These are phyloP conservation scores for Brachyhypopomus occidentalis DNA, from an alignment of 2,113 vertebrate species.

Conservation along the genomic window DNA sequence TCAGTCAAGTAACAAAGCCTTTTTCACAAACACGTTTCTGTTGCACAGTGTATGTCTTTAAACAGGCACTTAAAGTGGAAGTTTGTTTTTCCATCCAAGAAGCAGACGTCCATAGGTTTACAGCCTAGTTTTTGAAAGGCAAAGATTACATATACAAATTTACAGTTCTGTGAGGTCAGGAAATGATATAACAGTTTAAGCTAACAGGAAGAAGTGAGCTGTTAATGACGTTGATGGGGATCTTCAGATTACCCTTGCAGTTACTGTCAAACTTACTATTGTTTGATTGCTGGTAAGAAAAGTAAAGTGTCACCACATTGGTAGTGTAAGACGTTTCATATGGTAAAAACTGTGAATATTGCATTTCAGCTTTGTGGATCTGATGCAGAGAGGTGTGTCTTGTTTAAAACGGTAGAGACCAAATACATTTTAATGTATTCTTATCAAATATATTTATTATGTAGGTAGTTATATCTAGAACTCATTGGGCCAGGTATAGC, in stretches of 20 bases:
- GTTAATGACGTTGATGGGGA: neutral
- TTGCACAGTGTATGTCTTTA: neutral
- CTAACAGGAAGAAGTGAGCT: neutral
- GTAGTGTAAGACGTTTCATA: neutral
- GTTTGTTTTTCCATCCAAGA: neutral
- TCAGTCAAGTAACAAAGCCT: slow-evolving; percentile 4
- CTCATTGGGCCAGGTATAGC: neutral
- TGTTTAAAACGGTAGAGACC: neutral
- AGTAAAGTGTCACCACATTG: neutral
- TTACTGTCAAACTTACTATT: neutral
- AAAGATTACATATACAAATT: neutral
- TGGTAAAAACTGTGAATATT: slow-evolving; percentile 24
- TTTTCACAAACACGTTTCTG: neutral
- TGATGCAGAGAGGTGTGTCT: too few relatives aligned
- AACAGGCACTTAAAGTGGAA: neutral
- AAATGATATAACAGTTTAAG: neutral
- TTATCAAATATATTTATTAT: slow-evolving; percentile 13
- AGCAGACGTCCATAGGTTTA: neutral
- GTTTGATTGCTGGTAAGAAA: neutral
- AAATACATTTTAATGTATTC: slow-evolving; percentile 24
- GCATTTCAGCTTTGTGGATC: neutral
- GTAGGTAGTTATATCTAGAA: neutral
- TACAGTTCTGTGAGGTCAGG: neutral
- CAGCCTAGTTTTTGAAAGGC: neutral
- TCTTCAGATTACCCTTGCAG: neutral